Conservation (phyloP, 2,888 invertebrate species). For the Nasonovia ribisnigri region DNA sequence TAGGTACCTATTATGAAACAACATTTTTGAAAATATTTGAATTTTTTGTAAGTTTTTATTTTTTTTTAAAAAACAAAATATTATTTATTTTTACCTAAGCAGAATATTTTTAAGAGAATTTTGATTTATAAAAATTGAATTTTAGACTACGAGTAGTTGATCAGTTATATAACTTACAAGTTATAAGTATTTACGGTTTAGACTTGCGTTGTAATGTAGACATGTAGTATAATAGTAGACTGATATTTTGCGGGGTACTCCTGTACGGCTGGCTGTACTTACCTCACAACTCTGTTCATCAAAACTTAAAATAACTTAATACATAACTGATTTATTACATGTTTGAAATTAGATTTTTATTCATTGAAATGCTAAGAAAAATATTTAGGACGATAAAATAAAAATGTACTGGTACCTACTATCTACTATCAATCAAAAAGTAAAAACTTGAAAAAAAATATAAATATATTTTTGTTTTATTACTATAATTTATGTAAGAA, state of each 20-base stretch:
- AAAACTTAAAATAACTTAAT: neutral
- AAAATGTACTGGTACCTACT: neutral
- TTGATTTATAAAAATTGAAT: no score
- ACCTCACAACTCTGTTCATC: neutral
- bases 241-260: neutral
- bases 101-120: no score
- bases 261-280: neutral
- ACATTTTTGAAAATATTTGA: no score
- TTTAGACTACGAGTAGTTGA: no score
- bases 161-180: no score
- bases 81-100: no score
- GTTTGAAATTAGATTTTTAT: neutral
- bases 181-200: neutral
- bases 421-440: neutral
- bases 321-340: neutral
- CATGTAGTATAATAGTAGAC: neutral
- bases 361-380: neutral
- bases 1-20: no score
- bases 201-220: no score
- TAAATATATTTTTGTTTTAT: neutral
- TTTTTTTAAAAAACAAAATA: no score
- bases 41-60: no score
- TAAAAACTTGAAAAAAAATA: no score
- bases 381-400: neutral
- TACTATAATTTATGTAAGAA: neutral